These are phyloP conservation scores for Agapostemon virescens DNA, from an alignment of 2,888 invertebrate genomes.

Conservation along the genomic window DNA sequence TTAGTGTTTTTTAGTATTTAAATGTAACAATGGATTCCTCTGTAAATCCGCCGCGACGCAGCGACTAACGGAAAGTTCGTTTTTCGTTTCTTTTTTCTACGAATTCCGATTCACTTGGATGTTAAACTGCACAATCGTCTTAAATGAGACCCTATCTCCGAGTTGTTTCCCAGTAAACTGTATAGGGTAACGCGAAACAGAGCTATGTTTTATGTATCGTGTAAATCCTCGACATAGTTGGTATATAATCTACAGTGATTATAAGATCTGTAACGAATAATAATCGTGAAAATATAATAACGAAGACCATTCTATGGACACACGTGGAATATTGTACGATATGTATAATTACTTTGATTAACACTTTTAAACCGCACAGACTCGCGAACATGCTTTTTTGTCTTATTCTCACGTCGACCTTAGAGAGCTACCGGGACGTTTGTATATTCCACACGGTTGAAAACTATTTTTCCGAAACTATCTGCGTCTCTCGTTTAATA, in stretches of 20 bases:
- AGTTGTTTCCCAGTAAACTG: conserved; percentile 40
- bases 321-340: conserved; percentile 19
- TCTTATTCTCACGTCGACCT: conserved; percentile 21
- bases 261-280: conserved; percentile 52
- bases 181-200: conserved; percentile 45
- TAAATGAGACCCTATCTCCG: conserved; percentile 34
- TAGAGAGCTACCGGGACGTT: conserved; percentile 10
- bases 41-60: conserved; percentile 28
- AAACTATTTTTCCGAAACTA: conserved; percentile 20
- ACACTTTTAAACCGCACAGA: conserved; percentile 50
- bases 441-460: conserved; percentile 18
- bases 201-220: conserved; percentile 54
- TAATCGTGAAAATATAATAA: conserved; percentile 59
- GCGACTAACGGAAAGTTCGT: conserved; percentile 45
- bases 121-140: conserved; percentile 56
- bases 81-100: conserved; percentile 24
- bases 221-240: conserved; percentile 52
- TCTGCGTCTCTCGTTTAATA: conserved; percentile 3
- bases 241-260: conserved; percentile 50
- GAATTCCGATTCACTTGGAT: conserved; percentile 48
- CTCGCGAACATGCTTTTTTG: conserved; percentile 14
- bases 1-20: conserved; percentile 42
- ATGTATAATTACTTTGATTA: conserved; percentile 51
- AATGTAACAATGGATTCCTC: conserved; percentile 30
- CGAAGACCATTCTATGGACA: conserved; percentile 27